Base-by-base conservation (phyloP, 2,113 vertebrate species). In the Brienomyrus longianalis region DNA sequence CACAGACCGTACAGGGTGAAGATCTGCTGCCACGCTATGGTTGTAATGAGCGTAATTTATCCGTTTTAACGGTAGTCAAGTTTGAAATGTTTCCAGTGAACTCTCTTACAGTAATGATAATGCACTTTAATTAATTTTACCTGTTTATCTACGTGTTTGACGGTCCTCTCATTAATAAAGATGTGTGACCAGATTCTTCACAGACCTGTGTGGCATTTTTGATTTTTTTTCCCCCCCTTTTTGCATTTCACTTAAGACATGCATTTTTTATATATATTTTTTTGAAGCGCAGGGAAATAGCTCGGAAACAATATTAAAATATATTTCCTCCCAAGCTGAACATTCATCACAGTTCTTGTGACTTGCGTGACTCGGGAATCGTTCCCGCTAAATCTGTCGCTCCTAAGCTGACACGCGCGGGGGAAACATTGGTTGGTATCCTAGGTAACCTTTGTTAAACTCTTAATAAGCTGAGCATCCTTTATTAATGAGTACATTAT, bases 401-500 rank as follows among this genome's bases (percentile, higher is more conserved):
- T 1, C 11, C 15, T 7, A 19, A 77, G 70, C 70, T 77, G 70
- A 77, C 23, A 5, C 3, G 35, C 15, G 5, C 7, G 15, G 17
- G 17, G 35, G 74, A 19, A 80, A 43, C 74, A 19, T 43, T 19
- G 35, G 15, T 17, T 80, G 74, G 74, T 80, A 80, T 80, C 74
- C 74, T 80, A 80, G 74, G 74, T 80, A 80, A 80, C 74, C 74
- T 80, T 80, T 80, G 74, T 80, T 80, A 80, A 39, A 15, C 17
- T 11, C 70, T 6, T 77, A 77, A 19, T 39, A 77, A 39, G 74
- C 74, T 80, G 74, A 35, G 35, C 74, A 80, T 80, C 74, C 74
- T 80, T 80, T 80, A 80, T 80, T 80, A 80, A 35, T 35, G 74
- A 80, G 74, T 80, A 43, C 35, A 80, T 80, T 19, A 15, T 80